Percentiles rank a stretch among this genome's conserved stretches.
These are phyloP conservation scores for Dipodomys stephensi DNA, from an alignment of 2,113 vertebrate species.

Conservation along the genomic window DNA sequence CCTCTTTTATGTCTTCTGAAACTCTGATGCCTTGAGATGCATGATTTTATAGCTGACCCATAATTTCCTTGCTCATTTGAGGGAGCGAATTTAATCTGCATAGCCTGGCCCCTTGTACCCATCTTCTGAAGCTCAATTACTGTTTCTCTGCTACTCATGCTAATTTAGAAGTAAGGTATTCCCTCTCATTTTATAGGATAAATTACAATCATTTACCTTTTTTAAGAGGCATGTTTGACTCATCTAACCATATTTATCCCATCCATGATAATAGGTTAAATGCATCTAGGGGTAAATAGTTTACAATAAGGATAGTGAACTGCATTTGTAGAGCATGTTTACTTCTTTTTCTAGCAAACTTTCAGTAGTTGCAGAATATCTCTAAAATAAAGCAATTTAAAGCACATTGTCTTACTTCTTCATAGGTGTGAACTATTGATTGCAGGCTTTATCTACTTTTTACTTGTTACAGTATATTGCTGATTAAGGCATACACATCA, in stretches of 20 bases:
- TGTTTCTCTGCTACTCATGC: neutral
- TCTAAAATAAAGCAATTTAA: neutral
- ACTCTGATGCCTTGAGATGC: neutral
- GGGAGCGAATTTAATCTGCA: neutral
- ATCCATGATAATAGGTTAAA: neutral
- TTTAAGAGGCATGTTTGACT: neutral
- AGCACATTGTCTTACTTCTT: neutral
- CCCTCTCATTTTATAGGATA: neutral
- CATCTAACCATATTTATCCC: neutral
- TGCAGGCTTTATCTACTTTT: neutral
- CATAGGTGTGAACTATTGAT: neutral
- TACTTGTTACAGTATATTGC: neutral
- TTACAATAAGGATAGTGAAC: neutral
- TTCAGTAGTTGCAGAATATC: neutral
- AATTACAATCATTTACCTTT: neutral
- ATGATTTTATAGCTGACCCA: neutral
- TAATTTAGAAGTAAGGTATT: neutral
- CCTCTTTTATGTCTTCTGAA: neutral
- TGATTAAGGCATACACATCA: neutral
- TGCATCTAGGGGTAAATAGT: neutral
- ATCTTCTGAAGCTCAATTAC: neutral
- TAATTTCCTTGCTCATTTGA: neutral
- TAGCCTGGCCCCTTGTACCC: neutral
- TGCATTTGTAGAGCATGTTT: neutral
- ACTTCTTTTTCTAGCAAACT: neutral